Percentiles rank a stretch among this genome's conserved stretches.
These are phyloP conservation scores for Protophormia terraenovae DNA, from an alignment of 2,888 invertebrate genomes.

Conservation along the genomic window DNA sequence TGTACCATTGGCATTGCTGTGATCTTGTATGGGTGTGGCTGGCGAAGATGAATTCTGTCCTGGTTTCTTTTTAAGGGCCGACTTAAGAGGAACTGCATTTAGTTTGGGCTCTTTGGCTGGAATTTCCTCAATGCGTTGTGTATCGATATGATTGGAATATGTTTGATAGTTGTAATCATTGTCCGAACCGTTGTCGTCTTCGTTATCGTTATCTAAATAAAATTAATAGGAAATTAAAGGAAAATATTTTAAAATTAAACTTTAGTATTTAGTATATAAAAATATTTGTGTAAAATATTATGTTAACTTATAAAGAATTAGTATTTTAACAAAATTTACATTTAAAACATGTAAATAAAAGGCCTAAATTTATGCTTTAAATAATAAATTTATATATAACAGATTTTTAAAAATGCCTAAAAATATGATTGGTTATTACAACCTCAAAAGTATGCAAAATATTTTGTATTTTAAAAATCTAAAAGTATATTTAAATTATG, in stretches of 20 bases:
- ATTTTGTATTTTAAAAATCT: no score
- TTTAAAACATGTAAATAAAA: no score
- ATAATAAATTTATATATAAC: no score
- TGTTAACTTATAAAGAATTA: no score
- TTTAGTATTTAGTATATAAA: neutral
- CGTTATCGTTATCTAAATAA: slow-evolving; percentile 82
- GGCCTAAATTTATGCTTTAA: no score
- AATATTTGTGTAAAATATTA: no score
- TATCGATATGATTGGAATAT: slow-evolving; percentile 88
- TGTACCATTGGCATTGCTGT: slow-evolving; percentile 77
- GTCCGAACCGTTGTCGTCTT: slow-evolving; percentile 86
- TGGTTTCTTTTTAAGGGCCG: slow-evolving; percentile 92
- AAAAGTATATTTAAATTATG: no score
- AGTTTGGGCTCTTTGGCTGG: slow-evolving; percentile 96
- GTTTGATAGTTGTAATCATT: slow-evolving; percentile 85
- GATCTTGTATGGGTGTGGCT: slow-evolving; percentile 88
- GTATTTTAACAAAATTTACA: no score
- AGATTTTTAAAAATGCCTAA: no score
- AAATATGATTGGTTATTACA: no score
- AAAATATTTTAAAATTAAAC: neutral
- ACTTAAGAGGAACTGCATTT: slow-evolving; percentile 95
- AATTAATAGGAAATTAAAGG: neutral
- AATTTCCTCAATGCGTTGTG: slow-evolving; percentile 93
- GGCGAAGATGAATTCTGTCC: slow-evolving; percentile 81
- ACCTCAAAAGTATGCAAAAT: no score